Base-by-base conservation (phyloP, 1,140 invertebrate genomes). In the Harpegnathos saltator region DNA sequence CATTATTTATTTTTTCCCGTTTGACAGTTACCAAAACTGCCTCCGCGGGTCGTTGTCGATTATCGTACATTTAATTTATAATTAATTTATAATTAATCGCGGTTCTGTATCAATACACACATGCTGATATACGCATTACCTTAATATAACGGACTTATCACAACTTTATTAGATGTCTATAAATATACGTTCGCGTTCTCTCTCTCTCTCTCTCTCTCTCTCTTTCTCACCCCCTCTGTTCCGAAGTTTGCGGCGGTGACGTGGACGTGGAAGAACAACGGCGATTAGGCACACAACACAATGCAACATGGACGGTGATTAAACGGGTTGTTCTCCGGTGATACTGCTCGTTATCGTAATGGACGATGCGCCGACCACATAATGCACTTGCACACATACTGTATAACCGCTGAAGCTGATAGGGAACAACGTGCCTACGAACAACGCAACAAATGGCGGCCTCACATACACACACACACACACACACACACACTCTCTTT, bases 311-410 rank as follows among this genome's bases (percentile, higher is more conserved):
- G 73, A 88, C 68, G 73, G 83, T 66, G 82, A 88, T 86, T 83
- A 73, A 85, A 73, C 81, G 65, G 72, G n/a, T 38, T 38, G 3
- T 19, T 56, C 61, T n/a, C 71, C 22, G 58, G 24, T 48, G 50
- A 15, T 24, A 19, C 77, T 33, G 73, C 72, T 87, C 83, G 72
- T 87, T 88, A 87, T 86, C 77, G 78, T 80, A 74, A 85, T 87
- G 73, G 72, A 78, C 68, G 68, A 71, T 82, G 62, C 71, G 59
- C 63, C 38, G 78, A 15, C 15, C 50, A 19, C 65, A 82, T 73
- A 69, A 68, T 74, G 50, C 59, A 50, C 24, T 66, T 50, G 24
- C 80, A 66, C 24, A 19, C 80, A 50, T 22, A 61, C 66, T 50
- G 52, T 14, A 44, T 11, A 44, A 44, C 38, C 3, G 78, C 29